These are phyloP conservation scores for Sturnus vulgaris DNA, from an alignment of 2,113 vertebrate species.

Conservation along the genomic window DNA sequence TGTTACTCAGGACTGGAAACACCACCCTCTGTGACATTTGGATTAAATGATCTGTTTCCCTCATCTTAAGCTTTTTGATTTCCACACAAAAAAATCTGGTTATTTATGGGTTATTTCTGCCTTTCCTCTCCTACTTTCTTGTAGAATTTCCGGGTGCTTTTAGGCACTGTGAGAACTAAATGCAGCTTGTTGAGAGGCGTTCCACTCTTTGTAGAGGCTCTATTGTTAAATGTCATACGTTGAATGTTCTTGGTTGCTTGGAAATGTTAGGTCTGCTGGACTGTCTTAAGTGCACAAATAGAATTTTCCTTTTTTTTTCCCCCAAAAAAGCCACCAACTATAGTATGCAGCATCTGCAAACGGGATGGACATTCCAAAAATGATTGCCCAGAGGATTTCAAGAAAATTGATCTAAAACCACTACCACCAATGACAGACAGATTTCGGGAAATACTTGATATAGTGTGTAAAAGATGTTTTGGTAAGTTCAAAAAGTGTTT, in stretches of 20 bases:
- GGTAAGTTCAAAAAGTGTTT: slow-evolving; percentile 71
- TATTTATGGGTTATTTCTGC: not conserved
- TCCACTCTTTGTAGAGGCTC: not conserved
- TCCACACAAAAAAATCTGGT: not conserved
- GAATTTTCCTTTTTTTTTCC: not conserved
- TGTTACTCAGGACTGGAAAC: not conserved
- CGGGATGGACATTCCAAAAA: slow-evolving; percentile 96
- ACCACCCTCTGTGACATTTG: not conserved
- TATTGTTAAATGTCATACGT: not conserved
- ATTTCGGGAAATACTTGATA: slow-evolving; percentile 92
- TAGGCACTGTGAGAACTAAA: not conserved
- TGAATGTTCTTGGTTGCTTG: not conserved
- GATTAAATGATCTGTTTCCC: not conserved
- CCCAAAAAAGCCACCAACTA: slow-evolving; percentile 84
- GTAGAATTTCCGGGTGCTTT: not conserved
- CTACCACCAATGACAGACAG: slow-evolving; percentile 89
- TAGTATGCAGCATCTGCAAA: slow-evolving; percentile 99
- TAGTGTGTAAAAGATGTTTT: slow-evolving; percentile 90
- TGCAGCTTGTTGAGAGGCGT: not conserved
- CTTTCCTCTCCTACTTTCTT: not conserved
- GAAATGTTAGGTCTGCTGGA: not conserved
- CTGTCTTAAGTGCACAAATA: not conserved
- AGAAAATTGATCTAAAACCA: slow-evolving; percentile 94
- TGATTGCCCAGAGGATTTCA: slow-evolving; percentile 97
- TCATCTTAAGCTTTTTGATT: not conserved